A percentile compares a stretch with the other conserved stretches of the same genome.
Evolutionary conservation across 2,797 vertebrate species (phyloP).

Genomic region (Falco peregrinus): DNA sequence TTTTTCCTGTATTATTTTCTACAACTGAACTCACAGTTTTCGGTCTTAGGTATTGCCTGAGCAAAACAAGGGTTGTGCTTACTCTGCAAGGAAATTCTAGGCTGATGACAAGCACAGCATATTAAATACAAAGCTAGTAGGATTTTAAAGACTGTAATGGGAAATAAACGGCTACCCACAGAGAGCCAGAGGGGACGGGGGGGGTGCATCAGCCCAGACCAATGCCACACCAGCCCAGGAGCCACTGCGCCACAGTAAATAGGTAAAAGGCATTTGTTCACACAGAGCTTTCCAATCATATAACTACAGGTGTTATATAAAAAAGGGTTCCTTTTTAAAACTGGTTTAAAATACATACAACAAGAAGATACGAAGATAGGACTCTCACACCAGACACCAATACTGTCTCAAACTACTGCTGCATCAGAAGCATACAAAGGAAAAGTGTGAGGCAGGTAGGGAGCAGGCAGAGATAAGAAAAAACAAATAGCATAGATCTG

Average conservation of each 20-base stretch:
- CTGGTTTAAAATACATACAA: neutral
- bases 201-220: neutral
- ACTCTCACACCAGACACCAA: neutral
- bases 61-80: neutral
- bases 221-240: neutral
- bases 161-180: neutral
- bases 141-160: neutral
- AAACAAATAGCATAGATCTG: neutral
- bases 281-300: neutral
- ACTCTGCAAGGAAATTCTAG: neutral
- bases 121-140: neutral
- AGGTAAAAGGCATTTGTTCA: neutral
- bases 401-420: neutral
- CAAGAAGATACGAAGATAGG: neutral
- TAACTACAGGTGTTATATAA: neutral
- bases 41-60: neutral
- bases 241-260: neutral
- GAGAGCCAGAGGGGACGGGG: neutral
- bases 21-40: neutral
- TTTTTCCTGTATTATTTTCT: neutral
- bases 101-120: neutral
- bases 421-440: neutral
- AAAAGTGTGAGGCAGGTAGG: accelerated
- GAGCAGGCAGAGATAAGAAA: neutral
- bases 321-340: neutral